Base-by-base conservation (phyloP, 2,113 vertebrate species). In the Athene cunicularia region DNA sequence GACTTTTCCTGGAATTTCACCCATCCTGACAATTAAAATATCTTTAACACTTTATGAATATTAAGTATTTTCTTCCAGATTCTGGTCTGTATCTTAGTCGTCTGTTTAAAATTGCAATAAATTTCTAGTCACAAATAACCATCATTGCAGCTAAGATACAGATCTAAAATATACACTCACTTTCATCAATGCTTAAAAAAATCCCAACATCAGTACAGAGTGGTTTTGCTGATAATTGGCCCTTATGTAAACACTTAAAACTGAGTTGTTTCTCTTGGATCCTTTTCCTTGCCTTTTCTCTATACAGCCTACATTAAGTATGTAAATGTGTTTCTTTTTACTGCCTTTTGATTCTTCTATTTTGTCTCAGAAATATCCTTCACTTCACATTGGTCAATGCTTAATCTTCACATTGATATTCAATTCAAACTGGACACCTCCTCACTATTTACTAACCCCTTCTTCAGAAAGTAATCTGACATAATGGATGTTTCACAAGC, bases 1-100 rank as follows among this genome's bases (percentile, higher is more conserved):
- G 41, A 71, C 59, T 95, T 58, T 96, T 95, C 86, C 93, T 96
- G 87, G 60, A 94, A 95, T 85, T 94, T 37, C 43, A 85, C 28
- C 43, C 35, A 87, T 81, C n/a, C 41, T 67, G 52, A 62, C 37
- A 81, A 88, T 64, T 81, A 86, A 81, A 92, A 85, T 75, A 47
- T 19, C 56, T 75, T 94, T 92, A 95, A 85, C 73, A 75, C 79
- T 88, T 90, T 85, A 66, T 37, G 41, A 63, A 52, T 88, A 30
- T 59, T 68, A 63, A 75, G 33, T 33, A 52, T 79, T 59, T 79
- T 90, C 28, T 80, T 93, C n/a, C 47, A 79, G 24, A 47, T 52
- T 82, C 47, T 52, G 50, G 14, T 45, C 19, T n/a, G 12, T 58
- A 23, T 37, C 60, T 66, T 68, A 67, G 18, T 60, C 20, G 7